Evolutionary conservation across 2,797 vertebrate species (phyloP).

Genomic region (Coccyzus lansbergi): DNA sequence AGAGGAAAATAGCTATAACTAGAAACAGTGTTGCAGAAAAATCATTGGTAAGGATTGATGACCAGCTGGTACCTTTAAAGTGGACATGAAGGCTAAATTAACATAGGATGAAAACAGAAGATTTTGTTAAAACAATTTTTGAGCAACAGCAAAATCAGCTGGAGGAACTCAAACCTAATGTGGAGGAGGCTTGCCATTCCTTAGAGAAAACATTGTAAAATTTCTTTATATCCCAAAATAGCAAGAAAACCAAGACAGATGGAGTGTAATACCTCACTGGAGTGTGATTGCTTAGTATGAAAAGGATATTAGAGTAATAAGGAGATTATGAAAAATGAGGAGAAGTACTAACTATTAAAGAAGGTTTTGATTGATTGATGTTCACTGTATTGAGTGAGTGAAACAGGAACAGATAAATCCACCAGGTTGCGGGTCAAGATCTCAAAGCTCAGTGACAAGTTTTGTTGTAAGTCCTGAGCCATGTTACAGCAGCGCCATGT

Average conservation of each 20-base stretch:
- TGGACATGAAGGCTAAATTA: not conserved
- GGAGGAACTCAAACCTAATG: not conserved
- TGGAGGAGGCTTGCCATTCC: not conserved
- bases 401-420: not conserved
- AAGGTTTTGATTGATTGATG: not conserved
- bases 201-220: not conserved
- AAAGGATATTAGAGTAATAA: not conserved
- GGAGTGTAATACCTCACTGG: not conserved
- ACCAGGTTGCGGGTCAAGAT: not conserved
- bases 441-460: not conserved
- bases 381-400: fast-evolving
- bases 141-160: not conserved
- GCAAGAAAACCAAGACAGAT: not conserved
- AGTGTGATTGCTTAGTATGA: not conserved
- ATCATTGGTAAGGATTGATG: not conserved
- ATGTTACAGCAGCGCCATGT: not conserved
- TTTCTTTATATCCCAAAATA: not conserved
- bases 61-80: not conserved
- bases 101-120: not conserved
- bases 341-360: not conserved
- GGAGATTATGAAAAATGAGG: not conserved
- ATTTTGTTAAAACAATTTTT: not conserved
- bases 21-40: not conserved
- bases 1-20: not conserved
- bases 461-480: not conserved